Evolutionary conservation across 2,113 vertebrate genomes (phyloP).

Genomic region (Cottus gobio): DNA sequence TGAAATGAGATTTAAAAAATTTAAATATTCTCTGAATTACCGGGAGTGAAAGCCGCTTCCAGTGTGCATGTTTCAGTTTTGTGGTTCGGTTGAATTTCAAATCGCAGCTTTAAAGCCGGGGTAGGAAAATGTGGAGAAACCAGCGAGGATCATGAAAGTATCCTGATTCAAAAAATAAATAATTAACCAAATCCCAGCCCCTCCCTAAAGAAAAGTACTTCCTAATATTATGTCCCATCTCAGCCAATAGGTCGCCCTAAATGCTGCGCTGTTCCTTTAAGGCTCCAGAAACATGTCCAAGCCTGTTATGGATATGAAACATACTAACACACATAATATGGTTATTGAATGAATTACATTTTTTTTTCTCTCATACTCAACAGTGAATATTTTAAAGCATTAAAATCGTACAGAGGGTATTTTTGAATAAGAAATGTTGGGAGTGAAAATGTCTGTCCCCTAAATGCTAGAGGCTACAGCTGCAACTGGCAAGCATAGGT

Average conservation of each 20-base stretch:
- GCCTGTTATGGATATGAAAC: slow-evolving; percentile 19
- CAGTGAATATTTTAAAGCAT: slow-evolving; percentile 24
- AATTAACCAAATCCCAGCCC: not conserved
- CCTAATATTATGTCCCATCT: not conserved
- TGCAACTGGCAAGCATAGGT: slow-evolving; percentile 53
- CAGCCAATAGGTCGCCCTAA: not conserved
- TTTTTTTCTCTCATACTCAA: slow-evolving; percentile 38
- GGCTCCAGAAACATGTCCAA: slow-evolving; percentile 13
- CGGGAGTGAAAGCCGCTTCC: no score
- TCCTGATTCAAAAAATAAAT: not conserved
- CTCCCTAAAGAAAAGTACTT: not conserved
- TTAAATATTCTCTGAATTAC: slow-evolving; percentile 12
- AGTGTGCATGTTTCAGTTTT: not conserved
- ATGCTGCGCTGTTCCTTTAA: not conserved
- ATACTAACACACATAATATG: slow-evolving; percentile 18
- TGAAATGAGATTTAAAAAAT: slow-evolving; percentile 33
- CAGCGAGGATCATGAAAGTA: not conserved
- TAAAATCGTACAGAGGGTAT: not conserved
- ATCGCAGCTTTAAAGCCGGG: not conserved
- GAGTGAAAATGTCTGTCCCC: slow-evolving; percentile 33
- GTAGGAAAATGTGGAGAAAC: not conserved
- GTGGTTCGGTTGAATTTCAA: slow-evolving; percentile 10
- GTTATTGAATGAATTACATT: slow-evolving; percentile 18
- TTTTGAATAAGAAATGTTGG: slow-evolving; percentile 14
- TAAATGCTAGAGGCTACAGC: slow-evolving; percentile 47